A percentile compares a stretch with the other conserved stretches of the same genome.
Evolutionary conservation across 2,888 invertebrate species (phyloP).

Genomic region (Rhaphigaster nebulosa): DNA sequence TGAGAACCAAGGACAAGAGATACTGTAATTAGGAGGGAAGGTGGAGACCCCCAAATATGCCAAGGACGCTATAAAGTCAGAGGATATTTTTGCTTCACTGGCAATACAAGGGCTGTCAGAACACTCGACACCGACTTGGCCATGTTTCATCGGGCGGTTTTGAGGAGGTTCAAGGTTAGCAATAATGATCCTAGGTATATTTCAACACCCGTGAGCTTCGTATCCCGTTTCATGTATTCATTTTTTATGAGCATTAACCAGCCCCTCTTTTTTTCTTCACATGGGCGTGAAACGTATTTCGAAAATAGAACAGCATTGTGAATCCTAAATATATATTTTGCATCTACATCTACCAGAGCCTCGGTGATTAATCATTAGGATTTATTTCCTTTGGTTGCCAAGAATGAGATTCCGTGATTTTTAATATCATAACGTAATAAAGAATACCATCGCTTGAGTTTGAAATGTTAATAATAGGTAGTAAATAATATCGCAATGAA

Average conservation of each 20-base stretch:
- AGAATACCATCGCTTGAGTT: not conserved
- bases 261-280: not conserved
- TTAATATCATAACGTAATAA: not conserved
- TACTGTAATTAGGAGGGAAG: not conserved
- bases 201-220: not conserved
- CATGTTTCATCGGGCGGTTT: constrained; percentile 10
- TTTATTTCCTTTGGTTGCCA: not conserved
- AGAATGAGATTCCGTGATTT: not conserved
- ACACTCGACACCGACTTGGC: constrained; percentile 63
- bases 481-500: not conserved
- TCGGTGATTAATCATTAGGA: not conserved
- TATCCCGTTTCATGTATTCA: not conserved
- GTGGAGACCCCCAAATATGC: not conserved
- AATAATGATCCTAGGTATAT: not conserved
- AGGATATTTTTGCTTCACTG: constrained; percentile 62
- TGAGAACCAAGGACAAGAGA: not conserved
- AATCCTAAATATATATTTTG: not conserved
- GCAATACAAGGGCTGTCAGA: constrained; percentile 67
- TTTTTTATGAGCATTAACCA: not conserved
- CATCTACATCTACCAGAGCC: not conserved
- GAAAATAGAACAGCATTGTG: not conserved
- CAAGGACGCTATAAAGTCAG: not conserved
- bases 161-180: not conserved
- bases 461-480: not conserved
- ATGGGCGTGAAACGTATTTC: not conserved